Evolutionary conservation across 92 coral and sea anemone species (phyloP).

Genomic region (Paramuricea clavata): DNA sequence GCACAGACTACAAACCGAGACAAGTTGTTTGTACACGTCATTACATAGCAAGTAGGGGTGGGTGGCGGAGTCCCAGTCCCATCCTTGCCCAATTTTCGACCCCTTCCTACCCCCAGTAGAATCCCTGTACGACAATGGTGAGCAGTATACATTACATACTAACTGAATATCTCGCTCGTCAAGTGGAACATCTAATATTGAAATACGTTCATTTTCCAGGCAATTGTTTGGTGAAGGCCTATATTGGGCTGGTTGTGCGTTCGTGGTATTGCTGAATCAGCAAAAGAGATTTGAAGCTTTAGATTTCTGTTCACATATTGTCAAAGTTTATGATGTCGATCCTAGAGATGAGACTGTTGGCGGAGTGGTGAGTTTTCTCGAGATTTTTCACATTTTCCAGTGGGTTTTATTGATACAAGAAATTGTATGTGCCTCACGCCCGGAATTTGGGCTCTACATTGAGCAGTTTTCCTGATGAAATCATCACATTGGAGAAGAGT

Average conservation of each 20-base stretch:
- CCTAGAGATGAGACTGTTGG: constrained; percentile 90
- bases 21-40: too few relatives aligned
- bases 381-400: not conserved
- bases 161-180: too few relatives aligned
- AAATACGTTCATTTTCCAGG: constrained; percentile 50
- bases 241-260: constrained; percentile 95
- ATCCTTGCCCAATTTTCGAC: not conserved
- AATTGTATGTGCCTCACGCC: too few relatives aligned
- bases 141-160: too few relatives aligned
- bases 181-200: too few relatives aligned
- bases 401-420: not conserved
- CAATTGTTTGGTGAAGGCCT: constrained; percentile 97
- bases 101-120: too few relatives aligned
- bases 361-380: constrained; percentile 86
- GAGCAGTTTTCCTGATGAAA: too few relatives aligned
- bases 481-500: too few relatives aligned
- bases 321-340: constrained; percentile 93
- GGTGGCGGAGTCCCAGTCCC: not conserved
- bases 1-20: too few relatives aligned
- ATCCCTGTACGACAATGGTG: too few relatives aligned
- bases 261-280: constrained; percentile 89
- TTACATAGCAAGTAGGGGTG: too few relatives aligned
- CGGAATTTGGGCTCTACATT: too few relatives aligned
- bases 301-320: constrained; percentile 94
- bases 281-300: constrained; percentile 94